Evolutionary conservation across 2,888 invertebrate species (phyloP).

Genomic region (Eilema sororculum): DNA sequence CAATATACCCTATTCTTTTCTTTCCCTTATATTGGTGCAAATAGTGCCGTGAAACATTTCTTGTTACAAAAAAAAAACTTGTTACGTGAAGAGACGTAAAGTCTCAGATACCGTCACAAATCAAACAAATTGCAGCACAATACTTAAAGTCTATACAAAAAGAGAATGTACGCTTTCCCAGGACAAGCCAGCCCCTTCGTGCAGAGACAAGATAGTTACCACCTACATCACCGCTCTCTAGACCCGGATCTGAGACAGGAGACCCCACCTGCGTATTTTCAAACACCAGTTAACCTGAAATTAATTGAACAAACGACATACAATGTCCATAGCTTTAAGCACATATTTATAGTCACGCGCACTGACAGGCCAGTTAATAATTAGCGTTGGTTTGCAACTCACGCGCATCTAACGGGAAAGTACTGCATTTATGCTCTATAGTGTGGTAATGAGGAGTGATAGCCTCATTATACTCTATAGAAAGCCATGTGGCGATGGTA

Average conservation of each 20-base stretch:
- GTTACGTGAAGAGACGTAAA: not conserved
- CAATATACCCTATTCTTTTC: too few relatives aligned
- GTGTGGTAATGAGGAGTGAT: conserved; percentile 50
- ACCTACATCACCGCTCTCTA: not conserved
- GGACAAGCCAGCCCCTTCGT: not conserved
- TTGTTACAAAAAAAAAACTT: not conserved
- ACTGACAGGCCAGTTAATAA: conserved; percentile 46
- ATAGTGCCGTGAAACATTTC: too few relatives aligned
- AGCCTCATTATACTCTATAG: conserved; percentile 44
- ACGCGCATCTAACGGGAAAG: conserved; percentile 56
- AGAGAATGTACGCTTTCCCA: not conserved
- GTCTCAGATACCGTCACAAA: not conserved
- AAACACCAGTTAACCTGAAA: conserved; percentile 10
- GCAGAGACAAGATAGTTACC: not conserved
- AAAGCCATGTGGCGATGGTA: conserved; percentile 30
- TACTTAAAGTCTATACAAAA: not conserved
- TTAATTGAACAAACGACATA: conserved; percentile 15
- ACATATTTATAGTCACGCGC: conserved; percentile 40
- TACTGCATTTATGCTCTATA: conserved; percentile 53
- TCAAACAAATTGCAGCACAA: not conserved
- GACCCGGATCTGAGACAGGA: not conserved
- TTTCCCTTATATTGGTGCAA: too few relatives aligned
- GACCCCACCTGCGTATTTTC: conserved; percentile 17
- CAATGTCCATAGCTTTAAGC: conserved; percentile 28
- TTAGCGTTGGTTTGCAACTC: conserved; percentile 51